Base-by-base conservation (phyloP, 2,113 vertebrate genomes). In the Quiscalus mexicanus region DNA sequence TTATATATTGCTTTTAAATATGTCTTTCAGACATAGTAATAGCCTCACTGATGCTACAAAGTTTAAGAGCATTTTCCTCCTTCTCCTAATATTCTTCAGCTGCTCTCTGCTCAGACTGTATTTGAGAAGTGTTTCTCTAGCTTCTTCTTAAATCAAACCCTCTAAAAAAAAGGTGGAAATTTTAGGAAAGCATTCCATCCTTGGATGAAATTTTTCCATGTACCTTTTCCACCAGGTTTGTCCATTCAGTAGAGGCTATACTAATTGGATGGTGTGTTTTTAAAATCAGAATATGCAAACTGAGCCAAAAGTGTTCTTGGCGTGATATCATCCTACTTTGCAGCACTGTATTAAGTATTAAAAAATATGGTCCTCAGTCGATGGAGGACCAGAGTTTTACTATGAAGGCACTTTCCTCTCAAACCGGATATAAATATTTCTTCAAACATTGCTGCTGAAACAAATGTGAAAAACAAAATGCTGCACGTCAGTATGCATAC, bases 1-100 rank as follows among this genome's bases (percentile, higher is more conserved):
- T 91, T 59, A 62, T 87, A 23, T 80, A 87, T 59, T 90, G 56
- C 79, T 85, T 95, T 81, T 55, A 92, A 87, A 91, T 89, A 90
- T 42, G 39, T 80, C 42, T 91, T 28, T 77, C 55, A 81, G 73
- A 63, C 35, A 69, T 11, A 47, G 39, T 77, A 88, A 84, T 69
- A 92, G 23, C 52, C 12, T 93, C 42, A 77, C 9, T 39, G 30
- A 90, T 74, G 21, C 12, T 53, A 44, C 74, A 70, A 92, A 80
- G 4, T 19, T 25, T 52, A 89, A 84, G 33, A 77, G 3, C 18
- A 55, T 53, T 93, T 94, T 85, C 59, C 5, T 71, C 7, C 12
- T 95, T 7, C 44, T 84, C 30, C 17, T 75, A 69, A 56, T 84
- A 50, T 42, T 50, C 25, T 73, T 70, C 2, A 0, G 10, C 4